Conservation (phyloP, 2,888 invertebrate species). For the Drosophila limbata region DNA sequence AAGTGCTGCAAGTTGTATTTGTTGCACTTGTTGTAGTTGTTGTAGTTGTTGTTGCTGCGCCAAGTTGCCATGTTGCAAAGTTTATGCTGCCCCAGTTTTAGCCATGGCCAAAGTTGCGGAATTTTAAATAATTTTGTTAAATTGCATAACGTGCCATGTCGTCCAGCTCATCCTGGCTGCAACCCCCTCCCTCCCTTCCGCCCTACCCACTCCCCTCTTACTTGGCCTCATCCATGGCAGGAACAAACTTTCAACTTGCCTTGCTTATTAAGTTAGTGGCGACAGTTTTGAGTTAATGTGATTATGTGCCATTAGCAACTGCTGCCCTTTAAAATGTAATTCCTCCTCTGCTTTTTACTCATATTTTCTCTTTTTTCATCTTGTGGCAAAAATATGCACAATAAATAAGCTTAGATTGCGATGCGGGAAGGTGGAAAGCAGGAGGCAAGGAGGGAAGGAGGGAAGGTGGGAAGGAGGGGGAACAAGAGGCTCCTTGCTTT, state of each 20-base stretch:
- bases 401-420: constrained; percentile 46
- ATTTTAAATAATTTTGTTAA: constrained; percentile 79
- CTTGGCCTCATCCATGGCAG: constrained; percentile 5
- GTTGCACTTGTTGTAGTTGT: constrained; percentile 36
- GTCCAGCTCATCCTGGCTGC: constrained; percentile 30
- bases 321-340: constrained; percentile 41
- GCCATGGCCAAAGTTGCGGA: constrained; percentile 62
- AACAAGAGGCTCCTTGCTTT: constrained; percentile 20
- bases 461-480: background rate
- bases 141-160: constrained; percentile 74
- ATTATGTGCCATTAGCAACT: constrained; percentile 68
- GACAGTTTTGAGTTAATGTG: constrained; percentile 72
- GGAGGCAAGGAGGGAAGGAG: background rate
- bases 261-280: constrained; percentile 75
- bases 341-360: background rate
- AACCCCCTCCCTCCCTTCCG: background rate
- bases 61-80: constrained; percentile 64
- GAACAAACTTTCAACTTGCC: constrained; percentile 45
- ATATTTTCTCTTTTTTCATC: background rate
- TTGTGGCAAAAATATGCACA: constrained; percentile 51
- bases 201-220: background rate
- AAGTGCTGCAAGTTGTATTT: constrained; percentile 37
- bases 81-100: constrained; percentile 53
- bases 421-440: background rate
- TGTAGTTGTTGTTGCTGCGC: constrained; percentile 39